A percentile compares a stretch with the other conserved stretches of the same genome.
phyloP scores from a whole-genome alignment of 2,888 invertebrate species.

The Rhogogaster chlorosoma region DNA sequence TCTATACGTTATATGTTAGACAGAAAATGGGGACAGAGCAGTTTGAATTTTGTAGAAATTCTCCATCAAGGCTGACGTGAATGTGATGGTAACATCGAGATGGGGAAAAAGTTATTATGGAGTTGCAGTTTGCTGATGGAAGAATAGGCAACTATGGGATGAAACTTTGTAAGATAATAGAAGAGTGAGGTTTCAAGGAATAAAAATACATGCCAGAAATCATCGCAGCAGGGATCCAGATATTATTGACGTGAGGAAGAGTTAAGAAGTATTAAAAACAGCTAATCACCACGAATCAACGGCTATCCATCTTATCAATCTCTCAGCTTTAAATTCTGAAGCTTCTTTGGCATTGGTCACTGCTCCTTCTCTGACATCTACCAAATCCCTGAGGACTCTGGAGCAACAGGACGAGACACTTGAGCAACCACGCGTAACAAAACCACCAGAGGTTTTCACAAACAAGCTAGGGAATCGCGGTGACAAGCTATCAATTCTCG shows the following conservation, averaged over 20 bases:
- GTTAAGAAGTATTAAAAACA: neutral
- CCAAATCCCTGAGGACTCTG: slow-evolving; percentile 29
- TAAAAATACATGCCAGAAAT: neutral
- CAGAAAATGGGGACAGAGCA: neutral
- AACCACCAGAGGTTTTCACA: slow-evolving; percentile 17
- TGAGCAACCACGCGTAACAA: slow-evolving; percentile 33
- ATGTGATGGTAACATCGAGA: neutral
- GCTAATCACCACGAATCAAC: neutral
- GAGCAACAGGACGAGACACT: slow-evolving; percentile 43
- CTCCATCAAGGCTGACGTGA: neutral
- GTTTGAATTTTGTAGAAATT: neutral
- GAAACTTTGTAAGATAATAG: neutral
- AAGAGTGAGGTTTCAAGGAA: neutral
- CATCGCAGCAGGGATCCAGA: neutral
- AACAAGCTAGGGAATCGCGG: slow-evolving; percentile 26
- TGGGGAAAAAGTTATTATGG: neutral
- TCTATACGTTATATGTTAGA: neutral
- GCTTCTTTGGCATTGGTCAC: neutral
- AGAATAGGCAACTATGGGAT: neutral
- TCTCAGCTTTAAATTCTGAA: slow-evolving; percentile 12
- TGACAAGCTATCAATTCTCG: slow-evolving; percentile 38
- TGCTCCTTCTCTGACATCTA: slow-evolving; percentile 7
- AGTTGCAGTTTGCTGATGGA: neutral
- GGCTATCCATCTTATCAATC: neutral
- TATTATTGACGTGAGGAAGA: neutral